Evolutionary conservation across 2,888 invertebrate species (phyloP).

Genomic region (Drosophila macrospina): DNA sequence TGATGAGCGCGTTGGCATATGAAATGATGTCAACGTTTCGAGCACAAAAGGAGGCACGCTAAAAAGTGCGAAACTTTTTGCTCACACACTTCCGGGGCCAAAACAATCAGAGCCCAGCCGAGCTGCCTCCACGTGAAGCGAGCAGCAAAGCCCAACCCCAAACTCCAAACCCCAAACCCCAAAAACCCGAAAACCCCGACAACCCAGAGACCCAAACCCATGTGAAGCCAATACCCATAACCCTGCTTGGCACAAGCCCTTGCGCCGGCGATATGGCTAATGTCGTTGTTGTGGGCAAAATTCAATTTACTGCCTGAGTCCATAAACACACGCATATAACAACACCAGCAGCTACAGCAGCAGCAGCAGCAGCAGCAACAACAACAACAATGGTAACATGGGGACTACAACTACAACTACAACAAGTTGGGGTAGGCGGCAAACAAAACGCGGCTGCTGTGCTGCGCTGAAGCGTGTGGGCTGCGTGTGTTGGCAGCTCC

Average conservation of each 20-base stretch:
- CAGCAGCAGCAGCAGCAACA: conserved; percentile 21
- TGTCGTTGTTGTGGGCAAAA: conserved; percentile 77
- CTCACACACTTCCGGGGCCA: neutral
- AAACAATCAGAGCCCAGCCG: neutral
- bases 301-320: conserved; percentile 80
- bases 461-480: conserved; percentile 47
- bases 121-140: neutral
- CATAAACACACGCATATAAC: conserved; percentile 58
- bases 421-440: conserved; percentile 23
- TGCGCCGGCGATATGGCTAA: conserved; percentile 67
- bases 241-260: conserved; percentile 18
- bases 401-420: conserved; percentile 11
- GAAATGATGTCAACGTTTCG: conserved; percentile 48
- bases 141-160: neutral
- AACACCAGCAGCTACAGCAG: conserved; percentile 22
- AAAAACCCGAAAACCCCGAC: neutral
- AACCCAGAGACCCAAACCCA: neutral
- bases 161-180: neutral
- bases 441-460: conserved; percentile 50
- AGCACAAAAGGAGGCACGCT: conserved; percentile 3
- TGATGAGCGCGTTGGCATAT: conserved; percentile 45
- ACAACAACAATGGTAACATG: conserved; percentile 10
- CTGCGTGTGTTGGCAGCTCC: conserved; percentile 68
- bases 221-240: conserved; percentile 26
- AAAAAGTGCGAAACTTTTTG: conserved; percentile 36